Percentiles rank a stretch among this genome's conserved stretches.
Evolutionary conservation across 1,140 invertebrate species (phyloP).

Genomic region (Leptinotarsa lineolata): DNA sequence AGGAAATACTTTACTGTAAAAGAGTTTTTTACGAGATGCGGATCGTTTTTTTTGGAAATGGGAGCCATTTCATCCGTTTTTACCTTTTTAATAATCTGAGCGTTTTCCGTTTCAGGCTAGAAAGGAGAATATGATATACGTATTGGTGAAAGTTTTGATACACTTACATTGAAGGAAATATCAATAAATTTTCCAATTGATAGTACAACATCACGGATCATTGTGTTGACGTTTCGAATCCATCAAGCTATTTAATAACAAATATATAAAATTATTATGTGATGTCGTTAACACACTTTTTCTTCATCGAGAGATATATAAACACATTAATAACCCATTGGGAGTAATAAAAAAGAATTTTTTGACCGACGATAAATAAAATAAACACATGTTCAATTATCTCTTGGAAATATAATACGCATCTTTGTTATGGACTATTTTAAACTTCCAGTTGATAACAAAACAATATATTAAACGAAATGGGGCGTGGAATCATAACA

Average conservation of each 20-base stretch:
- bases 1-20: too few species aligned
- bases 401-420: slow-evolving; percentile 16
- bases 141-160: too few species aligned
- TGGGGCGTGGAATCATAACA: neutral
- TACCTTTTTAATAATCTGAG: too few species aligned
- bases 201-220: too few species aligned
- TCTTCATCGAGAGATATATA: neutral
- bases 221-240: too few species aligned
- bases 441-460: neutral
- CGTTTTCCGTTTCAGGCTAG: too few species aligned
- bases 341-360: slow-evolving; percentile 1
- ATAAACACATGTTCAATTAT: slow-evolving; percentile 23
- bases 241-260: neutral
- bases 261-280: neutral
- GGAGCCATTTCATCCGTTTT: too few species aligned
- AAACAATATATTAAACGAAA: slow-evolving; percentile 2
- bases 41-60: too few species aligned
- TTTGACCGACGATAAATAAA: slow-evolving; percentile 1
- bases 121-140: too few species aligned
- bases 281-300: neutral
- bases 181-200: too few species aligned
- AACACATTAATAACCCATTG: slow-evolving; percentile 18
- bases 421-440: slow-evolving; percentile 16
- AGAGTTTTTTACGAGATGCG: too few species aligned
- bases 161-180: too few species aligned